Percentiles rank a stretch among this genome's conserved stretches.
These are phyloP conservation scores for Gisinianus flammeolus DNA, from an alignment of 2,888 invertebrate species.

Conservation along the genomic window DNA sequence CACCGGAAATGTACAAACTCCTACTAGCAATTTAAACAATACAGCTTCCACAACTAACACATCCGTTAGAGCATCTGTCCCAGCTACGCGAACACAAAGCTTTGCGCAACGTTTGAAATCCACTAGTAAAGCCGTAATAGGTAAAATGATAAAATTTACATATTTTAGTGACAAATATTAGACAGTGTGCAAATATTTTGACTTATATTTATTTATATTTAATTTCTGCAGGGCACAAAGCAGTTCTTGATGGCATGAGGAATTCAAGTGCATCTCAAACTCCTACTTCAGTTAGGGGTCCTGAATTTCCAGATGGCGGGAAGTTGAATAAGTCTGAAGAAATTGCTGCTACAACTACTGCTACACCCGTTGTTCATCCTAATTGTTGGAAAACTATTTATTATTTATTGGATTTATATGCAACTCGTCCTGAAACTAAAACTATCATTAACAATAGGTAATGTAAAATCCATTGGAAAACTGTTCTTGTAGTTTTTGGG, in stretches of 20 bases:
- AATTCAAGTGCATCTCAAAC: slow-evolving; percentile 56
- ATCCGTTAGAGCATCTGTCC: slow-evolving; percentile 41
- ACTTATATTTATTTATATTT: neutral
- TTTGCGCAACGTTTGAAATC: slow-evolving; percentile 86
- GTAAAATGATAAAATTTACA: slow-evolving; percentile 42
- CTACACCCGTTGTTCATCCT: slow-evolving; percentile 63
- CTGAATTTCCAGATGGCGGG: slow-evolving; percentile 47
- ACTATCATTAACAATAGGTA: slow-evolving; percentile 77
- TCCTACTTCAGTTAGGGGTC: slow-evolving; percentile 55
- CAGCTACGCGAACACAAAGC: slow-evolving; percentile 73
- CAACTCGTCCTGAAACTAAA: slow-evolving; percentile 93
- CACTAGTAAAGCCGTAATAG: slow-evolving; percentile 83
- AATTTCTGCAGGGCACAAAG: slow-evolving; percentile 5
- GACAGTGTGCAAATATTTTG: neutral
- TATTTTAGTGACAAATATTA: neutral
- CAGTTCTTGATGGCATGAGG: slow-evolving; percentile 41
- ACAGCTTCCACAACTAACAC: slow-evolving; percentile 44
- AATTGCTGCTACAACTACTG: slow-evolving; percentile 5
- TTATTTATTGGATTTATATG: slow-evolving; percentile 88
- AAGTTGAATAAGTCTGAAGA: neutral
- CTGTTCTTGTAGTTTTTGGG: too few species aligned
- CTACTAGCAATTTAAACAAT: slow-evolving; percentile 33
- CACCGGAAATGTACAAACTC: slow-evolving; percentile 26
- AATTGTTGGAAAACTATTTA: slow-evolving; percentile 95
- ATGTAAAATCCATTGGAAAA: too few species aligned